Evolutionary conservation across 2,797 vertebrate species (phyloP).

Genomic region (Peromyscus melanophrys): DNA sequence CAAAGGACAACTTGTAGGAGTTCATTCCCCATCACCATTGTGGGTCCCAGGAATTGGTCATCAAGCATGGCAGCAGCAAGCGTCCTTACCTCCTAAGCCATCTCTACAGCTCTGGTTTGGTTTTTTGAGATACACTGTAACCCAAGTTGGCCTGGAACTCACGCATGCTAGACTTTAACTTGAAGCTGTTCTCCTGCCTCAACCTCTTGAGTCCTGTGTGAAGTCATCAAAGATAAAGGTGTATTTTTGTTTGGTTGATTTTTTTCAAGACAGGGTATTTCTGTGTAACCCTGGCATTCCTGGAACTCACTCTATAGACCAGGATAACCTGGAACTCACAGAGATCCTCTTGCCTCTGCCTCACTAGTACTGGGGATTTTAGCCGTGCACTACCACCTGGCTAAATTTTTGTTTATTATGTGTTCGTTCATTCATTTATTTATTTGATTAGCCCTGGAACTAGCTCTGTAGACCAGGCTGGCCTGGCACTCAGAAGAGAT

Average conservation of each 20-base stretch:
- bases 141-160: background rate
- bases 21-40: background rate
- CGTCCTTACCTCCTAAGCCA: background rate
- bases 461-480: background rate
- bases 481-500: background rate
- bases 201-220: background rate
- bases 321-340: background rate
- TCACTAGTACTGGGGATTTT: background rate
- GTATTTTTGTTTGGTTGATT: background rate
- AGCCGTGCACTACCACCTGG: background rate
- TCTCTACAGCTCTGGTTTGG: background rate
- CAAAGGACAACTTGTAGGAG: background rate
- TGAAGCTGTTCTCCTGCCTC: background rate
- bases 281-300: background rate
- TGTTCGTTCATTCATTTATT: background rate
- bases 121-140: background rate
- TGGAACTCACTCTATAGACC: background rate
- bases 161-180: background rate
- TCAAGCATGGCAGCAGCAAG: background rate
- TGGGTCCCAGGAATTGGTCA: background rate
- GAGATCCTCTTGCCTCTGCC: background rate
- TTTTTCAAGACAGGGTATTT: background rate
- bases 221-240: background rate
- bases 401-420: background rate
- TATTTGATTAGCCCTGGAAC: background rate